Conservation (phyloP, 1,140 invertebrate species). For the Zaprionus gabonicus region DNA sequence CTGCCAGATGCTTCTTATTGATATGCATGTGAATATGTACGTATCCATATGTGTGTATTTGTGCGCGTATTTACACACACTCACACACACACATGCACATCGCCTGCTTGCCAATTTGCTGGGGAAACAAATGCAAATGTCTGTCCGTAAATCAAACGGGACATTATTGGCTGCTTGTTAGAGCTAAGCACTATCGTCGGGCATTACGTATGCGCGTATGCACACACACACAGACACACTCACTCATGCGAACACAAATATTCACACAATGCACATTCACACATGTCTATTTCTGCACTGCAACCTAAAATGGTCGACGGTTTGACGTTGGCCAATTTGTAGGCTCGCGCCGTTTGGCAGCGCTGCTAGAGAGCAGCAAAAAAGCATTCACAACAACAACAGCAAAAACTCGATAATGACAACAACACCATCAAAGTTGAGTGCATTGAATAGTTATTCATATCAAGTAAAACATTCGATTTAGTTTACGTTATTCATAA, state of each 20-base stretch:
- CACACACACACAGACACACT: neutral
- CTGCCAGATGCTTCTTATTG: conserved; percentile 18
- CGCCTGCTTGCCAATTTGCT: conserved; percentile 75
- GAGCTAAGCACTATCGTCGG: conserved; percentile 71
- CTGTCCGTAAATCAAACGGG: conserved; percentile 80
- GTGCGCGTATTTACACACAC: conserved; percentile 28
- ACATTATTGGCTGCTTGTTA: conserved; percentile 81
- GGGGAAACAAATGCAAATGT: conserved; percentile 79
- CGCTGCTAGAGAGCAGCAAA: neutral
- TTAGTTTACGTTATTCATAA: neutral
- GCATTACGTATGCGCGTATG: conserved; percentile 38
- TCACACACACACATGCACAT: conserved; percentile 23
- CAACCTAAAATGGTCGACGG: conserved; percentile 14
- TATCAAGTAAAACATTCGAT: neutral
- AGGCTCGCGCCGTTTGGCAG: conserved; percentile 15
- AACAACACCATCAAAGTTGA: neutral
- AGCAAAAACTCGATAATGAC: neutral
- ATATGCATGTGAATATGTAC: conserved; percentile 12
- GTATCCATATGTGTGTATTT: conserved; percentile 1
- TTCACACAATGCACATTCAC: neutral
- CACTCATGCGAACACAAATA: neutral
- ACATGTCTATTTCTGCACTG: conserved; percentile 4
- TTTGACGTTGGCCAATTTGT: conserved; percentile 12
- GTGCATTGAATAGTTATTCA: neutral
- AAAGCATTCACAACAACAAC: neutral